Percentiles rank a stretch among this genome's conserved stretches.
Evolutionary conservation across 2,888 invertebrate species (phyloP).

Genomic region (Phengaris alcon): DNA sequence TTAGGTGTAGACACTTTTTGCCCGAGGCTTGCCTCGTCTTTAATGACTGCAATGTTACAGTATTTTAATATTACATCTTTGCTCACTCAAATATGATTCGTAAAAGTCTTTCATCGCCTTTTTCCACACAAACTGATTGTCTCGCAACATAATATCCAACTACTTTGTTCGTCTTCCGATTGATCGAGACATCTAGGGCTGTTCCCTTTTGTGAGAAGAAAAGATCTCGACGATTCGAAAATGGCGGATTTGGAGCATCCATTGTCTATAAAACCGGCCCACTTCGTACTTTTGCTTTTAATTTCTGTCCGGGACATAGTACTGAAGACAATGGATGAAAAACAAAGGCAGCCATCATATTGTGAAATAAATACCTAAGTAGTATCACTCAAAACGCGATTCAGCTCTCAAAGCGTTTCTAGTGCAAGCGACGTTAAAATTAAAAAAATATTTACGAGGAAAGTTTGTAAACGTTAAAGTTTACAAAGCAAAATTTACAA

Average conservation of each 20-base stretch:
- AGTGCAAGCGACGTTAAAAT: not conserved
- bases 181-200: constrained; percentile 22
- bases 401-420: not conserved
- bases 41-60: too few relatives aligned
- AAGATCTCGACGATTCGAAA: constrained; percentile 40
- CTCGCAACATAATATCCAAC: constrained; percentile 1
- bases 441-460: not conserved
- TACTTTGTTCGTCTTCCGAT: constrained; percentile 21
- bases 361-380: constrained; percentile 13
- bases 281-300: constrained; percentile 36
- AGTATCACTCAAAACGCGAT: not conserved
- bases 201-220: constrained; percentile 18
- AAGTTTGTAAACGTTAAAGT: constrained; percentile 12
- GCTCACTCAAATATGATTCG: too few relatives aligned
- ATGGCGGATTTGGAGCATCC: constrained; percentile 37
- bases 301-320: constrained; percentile 27
- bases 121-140: not conserved
- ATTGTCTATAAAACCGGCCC: constrained; percentile 39
- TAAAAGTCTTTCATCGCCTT: not conserved
- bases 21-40: too few relatives aligned
- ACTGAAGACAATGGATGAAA: constrained; percentile 24
- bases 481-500: constrained; percentile 3
- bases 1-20: too few relatives aligned
- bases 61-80: too few relatives aligned
- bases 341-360: constrained; percentile 26